Evolutionary conservation across 2,888 invertebrate species (phyloP), one percentile per base, ranked within the genome.

Genomic region (Noctua janthe): DNA sequence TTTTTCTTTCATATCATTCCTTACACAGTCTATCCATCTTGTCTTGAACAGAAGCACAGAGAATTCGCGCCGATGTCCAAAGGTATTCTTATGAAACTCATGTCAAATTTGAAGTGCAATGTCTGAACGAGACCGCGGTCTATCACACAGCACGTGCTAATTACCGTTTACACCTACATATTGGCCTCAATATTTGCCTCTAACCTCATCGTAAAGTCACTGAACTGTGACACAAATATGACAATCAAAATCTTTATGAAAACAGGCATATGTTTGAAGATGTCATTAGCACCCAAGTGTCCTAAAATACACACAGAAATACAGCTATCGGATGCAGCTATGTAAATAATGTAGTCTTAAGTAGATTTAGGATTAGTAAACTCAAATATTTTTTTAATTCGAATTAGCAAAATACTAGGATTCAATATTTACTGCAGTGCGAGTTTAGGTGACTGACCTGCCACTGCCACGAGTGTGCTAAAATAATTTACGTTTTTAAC

Each of bases 281-380:
- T 51, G 8, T 83, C 20, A 72, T 73, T 72, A 83, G 20, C 62
- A 20, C 11, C 11, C 5, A 54, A 54, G 20, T 35, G 29, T 69
- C 15, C 17, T 15, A 62, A 62, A 62, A 39, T 20, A 56, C 23
- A 82, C 39, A 82, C 29, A 72, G 23, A 76, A 43, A 72, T 82
- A 78, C 62, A 23, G 70, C 49, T 56, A 70, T 39, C 10, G 0
- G 15, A 10, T 62, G 62, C 70, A 62, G 76, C 15, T 69, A 64
- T 69, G 62, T 78, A 54, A 83, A 72, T 70, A 1, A 5, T 20
- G 8, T 23, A 10, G 43, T 51, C 23, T 29, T 15, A 11, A 69
- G 71, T 82, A 49, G 67, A 83, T 83, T 83, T 83, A 78, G 83
- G 54, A 82, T 72, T n/a, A 77, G 43, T 77, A 35, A 72, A 54